Base-by-base conservation (phyloP, 2,888 invertebrate species). In the Sclerodermus sp. region DNA sequence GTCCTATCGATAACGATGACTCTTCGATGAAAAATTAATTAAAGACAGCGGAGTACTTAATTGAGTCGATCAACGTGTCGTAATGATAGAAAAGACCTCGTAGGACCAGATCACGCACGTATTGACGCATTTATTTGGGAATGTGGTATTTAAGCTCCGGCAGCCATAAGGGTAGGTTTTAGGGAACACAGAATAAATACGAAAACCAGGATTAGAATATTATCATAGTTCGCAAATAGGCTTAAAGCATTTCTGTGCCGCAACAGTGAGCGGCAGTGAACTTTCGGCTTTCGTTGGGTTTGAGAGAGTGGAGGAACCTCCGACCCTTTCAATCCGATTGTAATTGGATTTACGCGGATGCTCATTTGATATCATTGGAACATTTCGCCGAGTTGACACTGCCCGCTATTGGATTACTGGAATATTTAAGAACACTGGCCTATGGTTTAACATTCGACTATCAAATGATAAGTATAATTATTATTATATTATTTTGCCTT, bases 281-380 rank as follows among this genome's bases (percentile, higher is more conserved):
- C 23, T 3, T 23, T 8, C 23, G 8, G 23, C 23, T 23, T 3
- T 8, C 4, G 8, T 23, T 5, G 23, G 3, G 8, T 23, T 8
- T 3, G 8, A 23, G 23, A 5, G 23, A 23, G 23, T n/a, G n/a
- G 38, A 37, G 57, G 64, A 56, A 61, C 49, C 55, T 32, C 46
- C 58, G 54, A 62, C 63, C 63, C 63, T 59, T 49, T 50, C 51
- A 43, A 47, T 45, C 18, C 23, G 8, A 23, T 23, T 38, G 51
- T 75, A 74, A 76, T 75, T 74, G 76, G 74, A 76, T 76, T 74
- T 74, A 57, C 60, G 55, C 57, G 64, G 51, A 74, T 76, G 74
- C 74, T 76, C 76, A 76, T 75, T 76, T 74, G 70, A 73, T 73
- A 73, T 74, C 65, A 70, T 73, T 68, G 70, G 66, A 66, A 70